Evolutionary conservation across 2,113 vertebrate genomes (phyloP).

Genomic region (Oenanthe oenanthe): DNA sequence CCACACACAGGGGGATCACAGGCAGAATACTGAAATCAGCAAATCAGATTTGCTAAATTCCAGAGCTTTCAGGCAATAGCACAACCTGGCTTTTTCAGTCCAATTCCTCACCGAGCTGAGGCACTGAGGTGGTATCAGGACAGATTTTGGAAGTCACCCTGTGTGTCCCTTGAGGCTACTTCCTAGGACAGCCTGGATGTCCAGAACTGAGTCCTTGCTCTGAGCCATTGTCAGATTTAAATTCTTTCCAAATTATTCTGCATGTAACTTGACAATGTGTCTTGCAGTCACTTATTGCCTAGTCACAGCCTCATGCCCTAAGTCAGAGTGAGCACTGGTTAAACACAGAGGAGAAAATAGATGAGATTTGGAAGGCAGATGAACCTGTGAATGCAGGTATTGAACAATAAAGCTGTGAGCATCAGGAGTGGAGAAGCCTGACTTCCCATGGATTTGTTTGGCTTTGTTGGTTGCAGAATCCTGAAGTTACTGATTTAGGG

Average conservation of each 20-base stretch:
- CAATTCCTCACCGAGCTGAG: background rate
- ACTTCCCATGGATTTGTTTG: background rate
- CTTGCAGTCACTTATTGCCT: background rate
- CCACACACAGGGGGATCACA: rapidly evolving
- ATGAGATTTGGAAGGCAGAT: background rate
- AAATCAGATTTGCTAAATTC: background rate
- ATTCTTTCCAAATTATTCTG: background rate
- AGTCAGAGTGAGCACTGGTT: background rate
- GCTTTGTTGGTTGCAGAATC: background rate
- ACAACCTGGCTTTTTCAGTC: background rate
- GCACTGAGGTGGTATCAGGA: background rate
- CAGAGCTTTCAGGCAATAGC: background rate
- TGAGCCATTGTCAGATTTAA: background rate
- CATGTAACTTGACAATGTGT: background rate
- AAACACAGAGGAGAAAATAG: background rate
- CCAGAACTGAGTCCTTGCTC: background rate
- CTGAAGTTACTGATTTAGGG: background rate
- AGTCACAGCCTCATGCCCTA: background rate
- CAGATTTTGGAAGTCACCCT: background rate
- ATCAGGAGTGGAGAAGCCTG: background rate
- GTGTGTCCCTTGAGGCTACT: background rate
- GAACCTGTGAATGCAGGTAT: background rate
- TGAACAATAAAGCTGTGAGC: background rate
- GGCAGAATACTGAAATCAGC: background rate
- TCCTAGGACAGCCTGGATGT: background rate